phyloP scores from a whole-genome alignment of 2,113 vertebrate species.

The Dunckerocampus dactyliophorus region DNA sequence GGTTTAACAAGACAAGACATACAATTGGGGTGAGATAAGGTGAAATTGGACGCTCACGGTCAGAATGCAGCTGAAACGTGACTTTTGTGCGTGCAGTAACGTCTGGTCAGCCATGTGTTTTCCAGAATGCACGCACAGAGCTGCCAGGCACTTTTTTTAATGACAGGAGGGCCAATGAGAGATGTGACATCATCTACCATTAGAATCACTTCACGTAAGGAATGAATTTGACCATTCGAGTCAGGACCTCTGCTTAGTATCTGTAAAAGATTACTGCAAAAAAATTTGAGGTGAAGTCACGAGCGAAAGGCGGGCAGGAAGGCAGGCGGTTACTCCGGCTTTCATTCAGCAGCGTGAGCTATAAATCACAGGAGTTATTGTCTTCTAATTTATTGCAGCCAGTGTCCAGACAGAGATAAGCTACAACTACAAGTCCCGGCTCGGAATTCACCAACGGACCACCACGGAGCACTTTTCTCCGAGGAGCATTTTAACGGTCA shows the following conservation, averaged over 20 bases:
- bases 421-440: conserved; percentile 32
- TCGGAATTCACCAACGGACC: conserved; percentile 53
- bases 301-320: too few species aligned
- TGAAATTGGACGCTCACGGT: not conserved
- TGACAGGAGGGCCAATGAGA: conserved; percentile 1
- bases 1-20: not conserved
- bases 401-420: conserved; percentile 13
- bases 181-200: conserved; percentile 1
- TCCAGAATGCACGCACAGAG: not conserved
- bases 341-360: not conserved
- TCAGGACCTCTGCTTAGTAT: not conserved
- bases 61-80: not conserved
- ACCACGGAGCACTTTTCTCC: conserved; percentile 38
- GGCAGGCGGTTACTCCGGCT: not conserved
- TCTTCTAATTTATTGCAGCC: conserved; percentile 21
- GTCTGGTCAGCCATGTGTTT: not conserved
- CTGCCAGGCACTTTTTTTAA: not conserved
- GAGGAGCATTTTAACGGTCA: conserved; percentile 45
- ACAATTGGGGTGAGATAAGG: not conserved
- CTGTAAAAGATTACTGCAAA: not conserved
- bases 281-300: too few species aligned
- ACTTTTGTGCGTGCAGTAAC: not conserved
- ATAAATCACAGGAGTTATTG: not conserved
- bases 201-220: not conserved
- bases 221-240: not conserved